A percentile compares a stretch with the other conserved stretches of the same genome.
Conservation (phyloP, 2,888 invertebrate species). For the Axea sp. region DNA sequence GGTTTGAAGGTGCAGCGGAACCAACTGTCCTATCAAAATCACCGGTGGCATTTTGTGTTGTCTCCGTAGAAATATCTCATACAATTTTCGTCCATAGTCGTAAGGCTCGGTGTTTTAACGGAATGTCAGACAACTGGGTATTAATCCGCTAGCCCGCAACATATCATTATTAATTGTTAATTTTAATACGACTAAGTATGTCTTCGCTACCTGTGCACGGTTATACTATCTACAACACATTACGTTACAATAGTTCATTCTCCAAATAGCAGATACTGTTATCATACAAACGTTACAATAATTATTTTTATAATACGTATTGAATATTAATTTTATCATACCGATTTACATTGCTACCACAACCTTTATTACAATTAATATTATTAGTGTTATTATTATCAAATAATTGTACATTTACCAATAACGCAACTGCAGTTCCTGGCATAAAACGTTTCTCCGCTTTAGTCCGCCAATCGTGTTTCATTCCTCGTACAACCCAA, state of each 20-base stretch:
- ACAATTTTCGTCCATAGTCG: constrained; percentile 62
- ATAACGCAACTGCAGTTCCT: constrained; percentile 19
- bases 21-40: too few species aligned
- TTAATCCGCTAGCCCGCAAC: constrained; percentile 62
- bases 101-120: constrained; percentile 66
- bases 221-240: constrained; percentile 40
- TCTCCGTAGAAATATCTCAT: constrained; percentile 35
- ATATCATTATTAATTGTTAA: constrained; percentile 68
- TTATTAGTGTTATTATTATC: constrained; percentile 50
- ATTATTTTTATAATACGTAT: constrained; percentile 50
- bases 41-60: too few species aligned
- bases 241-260: constrained; percentile 58
- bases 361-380: constrained; percentile 44
- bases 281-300: constrained; percentile 47
- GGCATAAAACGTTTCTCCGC: constrained; percentile 1
- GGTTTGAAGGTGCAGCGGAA: too few species aligned
- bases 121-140: constrained; percentile 42
- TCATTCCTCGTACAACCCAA: constrained; percentile 14
- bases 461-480: constrained; percentile 3
- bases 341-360: constrained; percentile 39
- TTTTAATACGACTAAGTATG: constrained; percentile 59
- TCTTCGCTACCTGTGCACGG: constrained; percentile 54
- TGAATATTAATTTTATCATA: constrained; percentile 51
- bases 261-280: constrained; percentile 54
- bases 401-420: constrained; percentile 42